Evolutionary conservation across 2,797 vertebrate genomes (phyloP), one percentile per base, ranked within the genome.

Genomic region (Eutrigla gurnardus): DNA sequence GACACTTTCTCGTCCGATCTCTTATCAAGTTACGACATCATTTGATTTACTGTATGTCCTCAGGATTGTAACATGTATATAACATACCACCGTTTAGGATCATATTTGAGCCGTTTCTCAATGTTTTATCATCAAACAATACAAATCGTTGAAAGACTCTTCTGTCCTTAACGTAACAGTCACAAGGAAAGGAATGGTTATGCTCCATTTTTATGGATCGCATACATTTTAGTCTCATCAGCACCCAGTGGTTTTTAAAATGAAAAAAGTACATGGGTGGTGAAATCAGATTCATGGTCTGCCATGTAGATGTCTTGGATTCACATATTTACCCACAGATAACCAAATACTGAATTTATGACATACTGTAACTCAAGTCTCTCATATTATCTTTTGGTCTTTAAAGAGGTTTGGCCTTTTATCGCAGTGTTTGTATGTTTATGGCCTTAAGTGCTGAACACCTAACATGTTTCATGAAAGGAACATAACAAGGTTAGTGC

Each of bases 21-120:
- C 15, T 68, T 55, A 25, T 85, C 53, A 33, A 52, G 42, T 86
- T 75, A 50, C 77, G 68, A 35, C 52, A 55, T 62, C 45, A 40
- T n/a, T n/a, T n/a, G n/a, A n/a, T n/a, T n/a, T n/a, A n/a, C n/a
- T n/a, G 37, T 46, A 18, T 37, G 42, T 43, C 18, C 3, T 50
- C 14, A 63, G 37, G 13, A 58, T 60, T n/a, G 1, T 42, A 9
- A 1, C 11, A 54, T 9, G 49, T n/a, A 18, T 17, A 25, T 18
- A 2, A 47, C 18, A 8, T 37, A 58, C 15, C 25, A 1, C 17
- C 2, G 50, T 40, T 12, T 17, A 39, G 0, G 55, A 57, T 14
- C 5, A 55, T 13, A 47, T 49, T 36, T 47, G 0, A 47, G 11
- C 32, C 1, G 4, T 37, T 11, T 55, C 4, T 55, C 14, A 25